Base-by-base conservation (phyloP, 2,797 vertebrate genomes). In the Alcedo atthis region DNA sequence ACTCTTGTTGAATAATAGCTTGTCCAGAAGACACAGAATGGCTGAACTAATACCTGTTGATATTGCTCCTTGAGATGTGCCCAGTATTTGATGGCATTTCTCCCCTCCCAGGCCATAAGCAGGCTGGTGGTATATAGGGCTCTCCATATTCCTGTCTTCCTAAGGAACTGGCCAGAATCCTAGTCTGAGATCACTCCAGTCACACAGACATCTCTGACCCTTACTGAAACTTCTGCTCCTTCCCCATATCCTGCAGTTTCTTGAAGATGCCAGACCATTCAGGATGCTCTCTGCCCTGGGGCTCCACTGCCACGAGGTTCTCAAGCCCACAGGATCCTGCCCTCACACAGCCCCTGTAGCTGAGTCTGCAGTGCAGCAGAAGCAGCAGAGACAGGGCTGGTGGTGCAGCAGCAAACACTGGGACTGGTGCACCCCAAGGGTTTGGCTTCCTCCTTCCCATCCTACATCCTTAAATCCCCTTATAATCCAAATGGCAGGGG, bases 41-140 rank as follows among this genome's bases (percentile, higher is more conserved):
- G 43, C 45, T 74, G 67, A 79, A 59, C 35, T 73, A 70, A 55
- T 1, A 1, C 3, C 7, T 14, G 33, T 40, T 81, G 40, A 55
- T 54, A 49, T 5, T 12, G 8, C 22, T 80, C 18, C 26, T 53
- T 21, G 33, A 89, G 8, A 73, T 6, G 48, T 0, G 4, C 40
- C 48, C 22, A 40, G 7, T 61, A 25, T 73, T 86, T 80, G 25
- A 55, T 12, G 45, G 8, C 12, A 63, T 57, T 46, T 81, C 37
- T 80, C 12, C 37, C 33, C 8, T 68, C 8, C 26, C 0, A 0
- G 26, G 54, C 45, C 61, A 76, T 58, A 58, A 75, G 12, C 16
- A 67, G 11, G 14, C 2, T 46, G 25, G 28, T 2, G 10, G 20
- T 48, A 45, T 17, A 10, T 32, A 79, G 43, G 40, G 20, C 28